Conservation (phyloP, 2,888 invertebrate genomes). For the Erannis defoliaria region DNA sequence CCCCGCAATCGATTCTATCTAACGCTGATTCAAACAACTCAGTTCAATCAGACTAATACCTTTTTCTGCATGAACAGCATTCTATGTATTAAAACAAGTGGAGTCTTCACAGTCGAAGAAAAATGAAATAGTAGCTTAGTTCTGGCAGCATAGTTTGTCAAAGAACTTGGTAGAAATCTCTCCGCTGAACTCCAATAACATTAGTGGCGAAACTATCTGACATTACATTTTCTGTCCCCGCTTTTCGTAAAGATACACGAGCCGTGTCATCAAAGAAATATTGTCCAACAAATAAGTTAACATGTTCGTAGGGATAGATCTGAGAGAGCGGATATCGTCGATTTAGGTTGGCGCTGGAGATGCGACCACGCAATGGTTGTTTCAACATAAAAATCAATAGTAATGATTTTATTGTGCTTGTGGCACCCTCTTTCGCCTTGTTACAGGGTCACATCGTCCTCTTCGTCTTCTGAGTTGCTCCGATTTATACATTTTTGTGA, state of each 20-base stretch:
- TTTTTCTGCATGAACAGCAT: not conserved
- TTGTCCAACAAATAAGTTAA: slow-evolving; percentile 46
- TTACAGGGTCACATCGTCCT: slow-evolving; percentile 10
- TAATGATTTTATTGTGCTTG: slow-evolving; percentile 31
- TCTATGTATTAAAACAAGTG: not conserved
- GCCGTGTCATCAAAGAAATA: slow-evolving; percentile 43
- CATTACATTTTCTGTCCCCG: slow-evolving; percentile 34
- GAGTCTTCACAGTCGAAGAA: not conserved
- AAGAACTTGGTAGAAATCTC: slow-evolving; percentile 21
- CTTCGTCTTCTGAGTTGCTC: not conserved
- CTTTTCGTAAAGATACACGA: slow-evolving; percentile 38
- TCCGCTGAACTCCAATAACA: slow-evolving; percentile 31
- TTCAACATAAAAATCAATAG: slow-evolving; percentile 36
- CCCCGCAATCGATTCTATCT: slow-evolving; percentile 24
- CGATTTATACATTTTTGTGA: too few relatives aligned
- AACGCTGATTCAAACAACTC: slow-evolving; percentile 13
- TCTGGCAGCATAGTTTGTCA: slow-evolving; percentile 20
- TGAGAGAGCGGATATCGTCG: slow-evolving; percentile 75
- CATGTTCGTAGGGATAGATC: slow-evolving; percentile 49
- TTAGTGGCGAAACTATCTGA: slow-evolving; percentile 31
- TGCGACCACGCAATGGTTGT: slow-evolving; percentile 27
- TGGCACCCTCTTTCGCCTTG: slow-evolving; percentile 23
- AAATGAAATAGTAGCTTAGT: slow-evolving; percentile 12
- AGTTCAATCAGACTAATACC: slow-evolving; percentile 13
- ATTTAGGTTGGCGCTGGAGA: slow-evolving; percentile 64